A percentile compares a stretch with the other conserved stretches of the same genome.
These are phyloP conservation scores for Drosophila paranaensis DNA, from an alignment of 2,888 invertebrate genomes.

Conservation along the genomic window DNA sequence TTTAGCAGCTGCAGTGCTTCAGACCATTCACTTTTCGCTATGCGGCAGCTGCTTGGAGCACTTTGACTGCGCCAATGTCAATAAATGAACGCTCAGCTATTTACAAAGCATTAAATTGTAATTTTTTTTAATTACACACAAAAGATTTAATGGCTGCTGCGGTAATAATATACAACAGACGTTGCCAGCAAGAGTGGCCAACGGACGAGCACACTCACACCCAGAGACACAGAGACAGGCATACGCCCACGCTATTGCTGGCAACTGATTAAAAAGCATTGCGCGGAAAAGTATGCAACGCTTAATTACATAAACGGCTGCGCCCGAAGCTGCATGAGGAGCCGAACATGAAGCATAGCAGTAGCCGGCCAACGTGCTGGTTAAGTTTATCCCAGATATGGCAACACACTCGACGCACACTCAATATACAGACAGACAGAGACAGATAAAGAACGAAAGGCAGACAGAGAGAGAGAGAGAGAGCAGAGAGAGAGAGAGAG, in stretches of 20 bases:
- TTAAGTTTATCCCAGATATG: conserved; percentile 28
- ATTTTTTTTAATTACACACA: conserved; percentile 77
- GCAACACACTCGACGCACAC: conserved; percentile 20
- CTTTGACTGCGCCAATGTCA: conserved; percentile 52
- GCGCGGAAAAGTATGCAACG: conserved; percentile 63
- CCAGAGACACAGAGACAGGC: neutral
- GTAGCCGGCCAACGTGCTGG: conserved; percentile 14
- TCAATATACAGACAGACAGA: conserved; percentile 1
- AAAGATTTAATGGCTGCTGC: conserved; percentile 77
- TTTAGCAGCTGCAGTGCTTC: neutral
- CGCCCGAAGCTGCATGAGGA: conserved; percentile 39
- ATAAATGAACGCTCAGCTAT: conserved; percentile 59
- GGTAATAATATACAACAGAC: conserved; percentile 72
- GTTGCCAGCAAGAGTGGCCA: conserved; percentile 26
- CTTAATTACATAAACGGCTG: conserved; percentile 74
- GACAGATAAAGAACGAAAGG: neutral
- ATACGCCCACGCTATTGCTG: conserved; percentile 26
- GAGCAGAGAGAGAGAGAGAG: conserved; percentile 5
- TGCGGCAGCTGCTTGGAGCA: conserved; percentile 8
- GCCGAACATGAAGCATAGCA: conserved; percentile 31
- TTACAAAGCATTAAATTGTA: conserved; percentile 75
- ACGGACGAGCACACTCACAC: neutral
- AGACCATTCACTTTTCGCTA: conserved; percentile 19
- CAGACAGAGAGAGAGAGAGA: neutral
- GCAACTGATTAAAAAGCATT: conserved; percentile 61